These are phyloP conservation scores for human (Homo sapiens) DNA, from an alignment of 2,113 vertebrate species.

Conservation along the genomic window GRCh38 chr6:39592001-39592500, in stretches of 20 bases:
- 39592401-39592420: background rate
- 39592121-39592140: background rate
- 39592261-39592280: background rate
- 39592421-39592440: background rate
- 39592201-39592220: background rate
- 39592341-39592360: conserved; percentile 22
- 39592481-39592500: too few species aligned
- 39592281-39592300: background rate
- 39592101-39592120: too few species aligned
- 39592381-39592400: background rate
- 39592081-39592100: too few species aligned
- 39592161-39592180: background rate
- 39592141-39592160: background rate
- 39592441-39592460: background rate
- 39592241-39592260: background rate
- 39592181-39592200: background rate
- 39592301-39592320: background rate
- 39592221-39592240: background rate
- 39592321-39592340: background rate
- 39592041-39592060: too few species aligned
- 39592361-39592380: background rate
- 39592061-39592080: too few species aligned
- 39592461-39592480: background rate
- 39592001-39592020: too few species aligned
- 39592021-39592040: too few species aligned